Conservation (phyloP, 2,797 vertebrate genomes). For the Heterohyrax brucei region DNA sequence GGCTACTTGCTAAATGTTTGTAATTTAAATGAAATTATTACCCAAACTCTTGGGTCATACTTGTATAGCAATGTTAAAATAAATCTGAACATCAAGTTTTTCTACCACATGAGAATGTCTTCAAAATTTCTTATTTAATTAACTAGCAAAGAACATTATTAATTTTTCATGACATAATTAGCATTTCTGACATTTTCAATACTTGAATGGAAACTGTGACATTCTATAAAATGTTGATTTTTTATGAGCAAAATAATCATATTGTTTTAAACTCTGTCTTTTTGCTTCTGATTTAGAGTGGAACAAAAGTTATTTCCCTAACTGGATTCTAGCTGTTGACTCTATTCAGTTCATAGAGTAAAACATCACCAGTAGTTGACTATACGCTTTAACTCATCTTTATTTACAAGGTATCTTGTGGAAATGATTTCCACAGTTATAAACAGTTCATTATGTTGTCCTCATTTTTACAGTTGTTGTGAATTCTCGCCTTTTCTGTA, state of each 20-base stretch:
- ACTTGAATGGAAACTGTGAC: not conserved
- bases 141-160: not conserved
- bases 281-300: not conserved
- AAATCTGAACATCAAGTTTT: not conserved
- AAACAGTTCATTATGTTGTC: not conserved
- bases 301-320: not conserved
- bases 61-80: not conserved
- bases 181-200: not conserved
- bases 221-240: not conserved
- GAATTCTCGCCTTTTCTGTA: not conserved
- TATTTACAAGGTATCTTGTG: not conserved
- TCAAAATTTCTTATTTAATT: not conserved
- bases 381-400: not conserved
- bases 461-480: not conserved
- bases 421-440: not conserved
- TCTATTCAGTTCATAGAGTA: not conserved
- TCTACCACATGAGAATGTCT: not conserved
- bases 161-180: not conserved
- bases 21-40: not conserved
- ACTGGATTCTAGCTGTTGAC: not conserved
- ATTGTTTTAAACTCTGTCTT: not conserved
- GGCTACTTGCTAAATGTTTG: not conserved
- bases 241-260: not conserved
- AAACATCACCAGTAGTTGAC: not conserved
- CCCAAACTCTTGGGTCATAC: not conserved